Conservation (phyloP, 2,888 invertebrate species). For the Augochlorella aurata region DNA sequence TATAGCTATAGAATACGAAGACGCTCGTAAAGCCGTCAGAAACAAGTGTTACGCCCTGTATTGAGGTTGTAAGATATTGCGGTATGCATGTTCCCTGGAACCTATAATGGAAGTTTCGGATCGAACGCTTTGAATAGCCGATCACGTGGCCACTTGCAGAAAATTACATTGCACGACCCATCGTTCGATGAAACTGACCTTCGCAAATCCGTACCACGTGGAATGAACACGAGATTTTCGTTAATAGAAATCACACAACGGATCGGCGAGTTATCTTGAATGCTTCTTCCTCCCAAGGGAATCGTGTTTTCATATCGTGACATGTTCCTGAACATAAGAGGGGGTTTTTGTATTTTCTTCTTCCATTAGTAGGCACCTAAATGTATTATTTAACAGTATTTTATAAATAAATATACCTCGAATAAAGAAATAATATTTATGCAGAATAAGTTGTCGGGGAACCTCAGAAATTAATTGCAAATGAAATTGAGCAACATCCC, state of each 20-base stretch:
- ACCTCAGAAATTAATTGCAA: too few species aligned
- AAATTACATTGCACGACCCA: slow-evolving; percentile 36
- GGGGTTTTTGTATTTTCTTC: too few species aligned
- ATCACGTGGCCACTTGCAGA: slow-evolving; percentile 45
- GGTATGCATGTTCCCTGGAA: slow-evolving; percentile 62
- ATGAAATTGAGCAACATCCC: too few species aligned
- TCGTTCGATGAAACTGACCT: slow-evolving; percentile 29
- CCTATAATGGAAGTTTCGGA: slow-evolving; percentile 63
- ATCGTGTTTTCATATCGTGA: not conserved
- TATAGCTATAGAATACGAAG: slow-evolving; percentile 60
- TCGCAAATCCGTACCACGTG: slow-evolving; percentile 7
- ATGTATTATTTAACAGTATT: too few species aligned
- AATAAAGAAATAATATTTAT: too few species aligned
- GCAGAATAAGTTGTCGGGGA: too few species aligned
- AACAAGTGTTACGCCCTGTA: slow-evolving; percentile 66
- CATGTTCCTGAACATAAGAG: not conserved
- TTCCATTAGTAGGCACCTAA: too few species aligned
- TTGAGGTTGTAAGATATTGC: slow-evolving; percentile 65
- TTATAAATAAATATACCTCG: too few species aligned
- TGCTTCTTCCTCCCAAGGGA: not conserved
- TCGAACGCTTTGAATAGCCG: slow-evolving; percentile 64
- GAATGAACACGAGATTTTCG: not conserved
- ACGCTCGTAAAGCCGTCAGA: slow-evolving; percentile 66
- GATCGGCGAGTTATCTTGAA: not conserved
- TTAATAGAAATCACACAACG: slow-evolving; percentile 10